These are phyloP conservation scores for Chaetoderma sp. DNA, from an alignment of 2,888 invertebrate genomes.

Conservation along the genomic window DNA sequence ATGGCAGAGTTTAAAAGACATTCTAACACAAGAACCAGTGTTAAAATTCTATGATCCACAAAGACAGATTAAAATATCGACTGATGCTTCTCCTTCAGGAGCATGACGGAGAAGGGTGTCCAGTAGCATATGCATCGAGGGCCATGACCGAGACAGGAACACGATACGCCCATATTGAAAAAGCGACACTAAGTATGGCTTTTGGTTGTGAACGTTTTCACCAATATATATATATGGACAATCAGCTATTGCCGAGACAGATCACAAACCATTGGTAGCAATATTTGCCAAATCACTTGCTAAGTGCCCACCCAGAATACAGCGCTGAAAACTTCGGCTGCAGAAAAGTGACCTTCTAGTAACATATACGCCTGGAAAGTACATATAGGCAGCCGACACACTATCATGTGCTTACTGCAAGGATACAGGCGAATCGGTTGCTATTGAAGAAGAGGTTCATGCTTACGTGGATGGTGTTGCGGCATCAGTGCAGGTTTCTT, in stretches of 20 bases:
- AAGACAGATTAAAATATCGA: too few species aligned
- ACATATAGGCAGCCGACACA: constrained; percentile 11
- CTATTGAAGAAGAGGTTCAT: background rate
- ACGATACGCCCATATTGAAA: background rate
- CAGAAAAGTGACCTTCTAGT: constrained; percentile 9
- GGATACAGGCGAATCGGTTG: background rate
- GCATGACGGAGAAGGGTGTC: constrained; percentile 7
- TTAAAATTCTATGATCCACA: too few species aligned
- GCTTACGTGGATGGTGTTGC: background rate
- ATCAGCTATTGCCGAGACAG: constrained; percentile 18
- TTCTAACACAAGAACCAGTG: too few species aligned
- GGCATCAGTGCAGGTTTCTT: background rate
- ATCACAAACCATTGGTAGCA: constrained; percentile 20
- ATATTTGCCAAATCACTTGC: constrained; percentile 7
- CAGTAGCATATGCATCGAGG: constrained; percentile 27
- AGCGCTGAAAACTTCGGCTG: constrained; percentile 8
- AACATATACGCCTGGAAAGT: constrained; percentile 9
- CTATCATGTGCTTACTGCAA: constrained; percentile 1
- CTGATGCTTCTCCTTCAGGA: too few species aligned
- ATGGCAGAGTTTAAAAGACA: too few species aligned
- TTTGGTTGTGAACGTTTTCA: constrained; percentile 26
- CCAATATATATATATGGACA: constrained; percentile 24
- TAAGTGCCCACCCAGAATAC: constrained; percentile 11
- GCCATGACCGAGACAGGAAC: background rate
- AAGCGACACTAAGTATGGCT: constrained; percentile 2